Percentiles rank a stretch among this genome's conserved stretches.
phyloP scores from a whole-genome alignment of 1,140 invertebrate genomes.

The Drosophila chauvacae region DNA sequence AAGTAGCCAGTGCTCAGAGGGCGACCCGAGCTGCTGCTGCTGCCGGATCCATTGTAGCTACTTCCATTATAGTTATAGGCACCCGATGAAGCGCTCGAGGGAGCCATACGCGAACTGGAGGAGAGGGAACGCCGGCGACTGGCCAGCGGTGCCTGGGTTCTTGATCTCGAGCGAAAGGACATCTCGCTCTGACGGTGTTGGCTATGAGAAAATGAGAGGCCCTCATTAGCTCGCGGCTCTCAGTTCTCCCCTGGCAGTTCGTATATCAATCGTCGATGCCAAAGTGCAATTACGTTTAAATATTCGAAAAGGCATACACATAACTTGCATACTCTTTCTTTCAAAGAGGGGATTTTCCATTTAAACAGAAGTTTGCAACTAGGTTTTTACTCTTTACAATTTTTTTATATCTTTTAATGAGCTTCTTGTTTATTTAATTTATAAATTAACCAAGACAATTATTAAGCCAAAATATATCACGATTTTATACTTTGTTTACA shows the following conservation, averaged over 20 bases:
- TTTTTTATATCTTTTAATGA: neutral
- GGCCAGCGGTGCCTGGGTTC: conserved; percentile 72
- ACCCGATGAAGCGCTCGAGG: conserved; percentile 33
- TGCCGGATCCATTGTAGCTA: conserved; percentile 55
- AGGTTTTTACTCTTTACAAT: neutral
- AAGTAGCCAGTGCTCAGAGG: too few relatives aligned
- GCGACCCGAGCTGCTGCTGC: too few relatives aligned
- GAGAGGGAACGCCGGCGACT: conserved; percentile 78
- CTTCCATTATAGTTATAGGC: conserved; percentile 71
- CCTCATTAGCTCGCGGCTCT: conserved; percentile 19
- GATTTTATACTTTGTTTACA: neutral
- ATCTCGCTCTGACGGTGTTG: conserved; percentile 45
- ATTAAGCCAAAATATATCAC: neutral
- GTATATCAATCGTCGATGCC: conserved; percentile 51
- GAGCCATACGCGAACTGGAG: conserved; percentile 66
- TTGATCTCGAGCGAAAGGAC: conserved; percentile 84
- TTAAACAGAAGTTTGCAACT: neutral
- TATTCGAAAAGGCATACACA: conserved; percentile 19
- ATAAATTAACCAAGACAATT: neutral
- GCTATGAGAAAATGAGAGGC: conserved; percentile 8
- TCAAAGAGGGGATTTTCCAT: conserved; percentile 1
- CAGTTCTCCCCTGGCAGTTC: conserved; percentile 23
- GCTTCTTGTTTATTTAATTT: neutral
- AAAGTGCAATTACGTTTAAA: conserved; percentile 63
- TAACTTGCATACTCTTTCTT: conserved; percentile 16